These are phyloP conservation scores for Heptranchias perlo DNA, from an alignment of 2,113 vertebrate genomes.

Conservation along the genomic window DNA sequence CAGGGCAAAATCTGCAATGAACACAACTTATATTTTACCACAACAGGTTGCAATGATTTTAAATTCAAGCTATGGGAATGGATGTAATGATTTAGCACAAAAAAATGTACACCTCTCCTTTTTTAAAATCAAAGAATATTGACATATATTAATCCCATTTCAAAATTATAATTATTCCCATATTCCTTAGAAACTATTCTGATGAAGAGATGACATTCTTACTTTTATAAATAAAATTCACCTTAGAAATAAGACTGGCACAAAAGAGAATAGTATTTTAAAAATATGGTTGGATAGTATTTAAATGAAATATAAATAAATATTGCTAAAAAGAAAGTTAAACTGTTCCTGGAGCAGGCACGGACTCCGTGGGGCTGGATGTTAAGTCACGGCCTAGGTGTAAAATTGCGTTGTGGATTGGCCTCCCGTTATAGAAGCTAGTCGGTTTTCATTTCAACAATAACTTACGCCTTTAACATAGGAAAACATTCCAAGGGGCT, in stretches of 20 bases:
- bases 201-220: not conserved
- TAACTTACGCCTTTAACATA: no score
- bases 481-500: no score
- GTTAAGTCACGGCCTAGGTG: no score
- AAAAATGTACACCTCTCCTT: not conserved
- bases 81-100: not conserved
- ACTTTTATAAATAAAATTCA: not conserved
- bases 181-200: slow-evolving; percentile 10
- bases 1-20: not conserved
- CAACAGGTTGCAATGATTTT: not conserved
- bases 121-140: not conserved
- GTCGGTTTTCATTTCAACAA: no score
- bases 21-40: not conserved
- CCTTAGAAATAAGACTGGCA: not conserved
- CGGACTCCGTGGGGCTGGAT: no score
- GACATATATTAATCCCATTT: not conserved
- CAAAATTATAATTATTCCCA: not conserved
- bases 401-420: no score
- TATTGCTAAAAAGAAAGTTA: no score
- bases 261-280: not conserved
- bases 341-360: no score
- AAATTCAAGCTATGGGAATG: not conserved
- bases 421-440: no score
- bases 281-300: no score
- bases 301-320: no score